Base-by-base conservation (phyloP, 2,797 vertebrate genomes). In the Melanotaenia maccullochi region DNA sequence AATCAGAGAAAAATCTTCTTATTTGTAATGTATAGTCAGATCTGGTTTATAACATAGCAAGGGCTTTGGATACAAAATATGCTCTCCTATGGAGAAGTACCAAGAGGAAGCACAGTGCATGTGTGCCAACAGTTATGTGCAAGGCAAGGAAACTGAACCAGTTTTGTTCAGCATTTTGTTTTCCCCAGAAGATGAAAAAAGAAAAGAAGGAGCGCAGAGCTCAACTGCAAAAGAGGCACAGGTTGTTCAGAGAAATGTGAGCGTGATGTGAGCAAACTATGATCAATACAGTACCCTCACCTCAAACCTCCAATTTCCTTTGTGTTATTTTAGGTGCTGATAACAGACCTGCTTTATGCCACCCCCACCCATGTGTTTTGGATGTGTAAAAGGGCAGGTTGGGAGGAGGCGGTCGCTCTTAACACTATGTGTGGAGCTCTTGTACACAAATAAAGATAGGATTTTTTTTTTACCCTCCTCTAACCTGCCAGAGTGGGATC, bases 261-360 rank as follows among this genome's bases (percentile, higher is more conserved):
- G 83, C 47, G 28, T 83, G 79, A 89, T 79, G 85, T 60, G 54
- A 78, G 70, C 86, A 79, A 85, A 72, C 79, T 73, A 70, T 89
- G 85, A 93, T 93, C 89, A 89, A 90, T 87, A 87, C 85, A 87
- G 86, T 80, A 76, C 73, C 80, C 71, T 78, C 78, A 70, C 78
- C 81, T 79, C 60, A 82, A 73, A 75, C 44, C 66, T 71, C 60
- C 73, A 60, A 67, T 83, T 78, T 75, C 58, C 70, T 81, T 76
- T 52, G 85, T 88, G 85, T 87, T 89, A 89, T 92, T 92, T 91
- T 77, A 71, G 86, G 75, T 36, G 42, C 42, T 32, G 68, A 86
- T 88, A 86, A 92, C 75, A 91, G 86, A 78, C 35, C 52, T 70
- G 79, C 73, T 87, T 82, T 83, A 66, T 73, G 77, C 67, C 71